Conservation (phyloP, 2,797 vertebrate species). For the Emys orbicularis region DNA sequence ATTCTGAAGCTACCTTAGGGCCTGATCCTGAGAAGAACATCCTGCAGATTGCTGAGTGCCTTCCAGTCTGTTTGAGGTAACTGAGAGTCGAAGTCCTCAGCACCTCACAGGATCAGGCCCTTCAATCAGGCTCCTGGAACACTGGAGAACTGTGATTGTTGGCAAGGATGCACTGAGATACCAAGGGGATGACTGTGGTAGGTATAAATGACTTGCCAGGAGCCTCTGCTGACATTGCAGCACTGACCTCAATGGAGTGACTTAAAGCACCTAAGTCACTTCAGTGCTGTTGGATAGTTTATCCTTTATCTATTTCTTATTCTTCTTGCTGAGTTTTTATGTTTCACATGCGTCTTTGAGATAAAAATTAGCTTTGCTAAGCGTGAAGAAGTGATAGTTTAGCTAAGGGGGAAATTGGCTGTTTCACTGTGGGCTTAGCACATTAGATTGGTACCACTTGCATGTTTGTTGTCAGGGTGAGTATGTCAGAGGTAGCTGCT, state of each 20-base stretch:
- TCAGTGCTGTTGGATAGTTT: not conserved
- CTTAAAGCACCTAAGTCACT: not conserved
- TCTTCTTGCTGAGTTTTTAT: not conserved
- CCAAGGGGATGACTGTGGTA: fast-evolving
- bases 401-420: constrained; percentile 59
- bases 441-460: constrained; percentile 18
- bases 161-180: not conserved
- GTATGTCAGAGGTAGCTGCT: constrained; percentile 23
- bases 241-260: not conserved
- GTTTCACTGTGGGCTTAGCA: constrained; percentile 21
- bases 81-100: not conserved
- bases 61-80: not conserved
- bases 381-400: constrained; percentile 50
- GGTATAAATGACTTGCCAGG: not conserved
- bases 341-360: not conserved
- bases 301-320: not conserved
- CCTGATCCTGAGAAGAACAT: not conserved
- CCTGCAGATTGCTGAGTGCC: not conserved
- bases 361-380: constrained; percentile 32
- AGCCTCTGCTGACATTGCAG: not conserved
- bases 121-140: not conserved
- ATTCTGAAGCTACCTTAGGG: not conserved
- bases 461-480: not conserved
- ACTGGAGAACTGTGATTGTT: not conserved
- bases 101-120: not conserved